phyloP scores from a whole-genome alignment of 2,113 vertebrate genomes.

The Noturus placidus region DNA sequence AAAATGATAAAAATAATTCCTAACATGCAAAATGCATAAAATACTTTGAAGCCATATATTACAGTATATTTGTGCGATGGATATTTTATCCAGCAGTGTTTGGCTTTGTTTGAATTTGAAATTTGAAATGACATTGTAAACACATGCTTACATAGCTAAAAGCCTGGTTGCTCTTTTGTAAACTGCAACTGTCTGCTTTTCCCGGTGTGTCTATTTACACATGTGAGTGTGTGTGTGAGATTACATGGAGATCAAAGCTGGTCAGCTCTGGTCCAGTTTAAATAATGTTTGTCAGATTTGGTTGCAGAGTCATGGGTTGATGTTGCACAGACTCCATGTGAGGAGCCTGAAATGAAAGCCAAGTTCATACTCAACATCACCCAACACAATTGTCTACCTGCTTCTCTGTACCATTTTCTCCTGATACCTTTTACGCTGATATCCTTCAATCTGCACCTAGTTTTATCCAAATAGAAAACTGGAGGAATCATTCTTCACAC shows the following conservation, averaged over 20 bases:
- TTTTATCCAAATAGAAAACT: background rate
- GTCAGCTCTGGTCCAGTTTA: constrained; percentile 29
- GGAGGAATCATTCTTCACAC: background rate
- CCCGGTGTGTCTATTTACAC: background rate
- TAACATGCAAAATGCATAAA: background rate
- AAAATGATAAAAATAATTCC: background rate
- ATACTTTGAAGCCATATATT: background rate
- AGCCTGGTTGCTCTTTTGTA: background rate
- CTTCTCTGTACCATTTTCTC: background rate
- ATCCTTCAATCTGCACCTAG: background rate
- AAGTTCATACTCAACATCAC: background rate
- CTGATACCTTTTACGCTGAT: background rate
- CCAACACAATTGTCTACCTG: constrained; percentile 4
- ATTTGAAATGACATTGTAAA: background rate
- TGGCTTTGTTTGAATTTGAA: background rate
- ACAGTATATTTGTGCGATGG: no score
- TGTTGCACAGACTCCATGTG: constrained; percentile 8
- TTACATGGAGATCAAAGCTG: constrained; percentile 32
- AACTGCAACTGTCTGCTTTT: background rate
- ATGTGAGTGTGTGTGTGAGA: constrained; percentile 12
- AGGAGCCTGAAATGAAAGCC: constrained; percentile 12
- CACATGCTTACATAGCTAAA: background rate
- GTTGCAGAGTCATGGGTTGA: constrained; percentile 25
- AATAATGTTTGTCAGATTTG: constrained; percentile 13
- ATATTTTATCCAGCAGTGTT: background rate